A percentile compares a stretch with the other conserved stretches of the same genome.
These are phyloP conservation scores for Myoxocephalus aenaeus DNA, from an alignment of 2,797 vertebrate species.

Conservation along the genomic window DNA sequence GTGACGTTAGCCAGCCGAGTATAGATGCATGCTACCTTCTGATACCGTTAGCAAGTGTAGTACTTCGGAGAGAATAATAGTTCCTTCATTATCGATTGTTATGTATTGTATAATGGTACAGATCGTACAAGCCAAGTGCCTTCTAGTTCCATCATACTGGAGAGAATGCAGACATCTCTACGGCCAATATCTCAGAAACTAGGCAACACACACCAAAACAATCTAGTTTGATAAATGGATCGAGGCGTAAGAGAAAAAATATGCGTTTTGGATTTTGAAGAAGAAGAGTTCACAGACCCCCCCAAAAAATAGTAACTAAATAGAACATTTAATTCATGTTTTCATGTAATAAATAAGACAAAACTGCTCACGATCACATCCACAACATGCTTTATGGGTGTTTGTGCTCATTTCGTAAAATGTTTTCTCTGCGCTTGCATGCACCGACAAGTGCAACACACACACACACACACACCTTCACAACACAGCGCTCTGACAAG, in stretches of 20 bases:
- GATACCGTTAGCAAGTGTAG: too few species aligned
- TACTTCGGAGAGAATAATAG: too few species aligned
- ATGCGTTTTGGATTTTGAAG: not conserved
- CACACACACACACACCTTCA: slow-evolving; percentile 26
- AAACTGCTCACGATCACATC: not conserved
- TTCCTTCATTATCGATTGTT: too few species aligned
- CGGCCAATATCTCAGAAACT: not conserved
- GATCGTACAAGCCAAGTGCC: not conserved
- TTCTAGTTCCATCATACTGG: not conserved
- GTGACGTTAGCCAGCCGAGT: too few species aligned
- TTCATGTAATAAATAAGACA: not conserved
- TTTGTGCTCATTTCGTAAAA: slow-evolving; percentile 21
- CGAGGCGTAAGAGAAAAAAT: not conserved
- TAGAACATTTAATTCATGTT: not conserved
- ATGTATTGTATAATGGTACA: not conserved
- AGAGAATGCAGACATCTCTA: not conserved
- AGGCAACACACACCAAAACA: not conserved
- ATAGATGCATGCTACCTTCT: too few species aligned
- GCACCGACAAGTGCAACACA: slow-evolving; percentile 13
- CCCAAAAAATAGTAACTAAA: not conserved
- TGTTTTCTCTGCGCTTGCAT: slow-evolving; percentile 1
- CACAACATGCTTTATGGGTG: not conserved
- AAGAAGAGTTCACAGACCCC: not conserved
- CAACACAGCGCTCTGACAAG: slow-evolving; percentile 29
- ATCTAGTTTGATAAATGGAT: not conserved